These are phyloP conservation scores for Leucopsar rothschildi DNA, from an alignment of 2,113 vertebrate species.

Conservation along the genomic window DNA sequence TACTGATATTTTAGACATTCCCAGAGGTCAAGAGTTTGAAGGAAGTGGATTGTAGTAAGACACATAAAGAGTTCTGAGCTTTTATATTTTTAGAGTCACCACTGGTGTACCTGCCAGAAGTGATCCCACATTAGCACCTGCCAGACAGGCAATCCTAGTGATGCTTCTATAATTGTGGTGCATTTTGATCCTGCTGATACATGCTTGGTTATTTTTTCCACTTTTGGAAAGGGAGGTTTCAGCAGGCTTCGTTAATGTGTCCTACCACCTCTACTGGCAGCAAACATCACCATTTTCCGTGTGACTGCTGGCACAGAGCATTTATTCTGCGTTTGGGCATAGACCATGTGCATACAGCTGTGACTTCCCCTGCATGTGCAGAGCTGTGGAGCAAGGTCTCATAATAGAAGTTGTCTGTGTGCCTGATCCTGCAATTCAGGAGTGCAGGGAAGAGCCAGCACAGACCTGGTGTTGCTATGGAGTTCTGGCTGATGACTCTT, in stretches of 20 bases:
- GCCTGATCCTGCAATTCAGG: not conserved
- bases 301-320: not conserved
- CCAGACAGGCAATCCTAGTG: not conserved
- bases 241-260: not conserved
- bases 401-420: fast-evolving
- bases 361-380: fast-evolving
- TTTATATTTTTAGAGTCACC: not conserved
- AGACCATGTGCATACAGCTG: fast-evolving
- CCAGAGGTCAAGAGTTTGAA: not conserved
- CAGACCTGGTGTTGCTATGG: fast-evolving
- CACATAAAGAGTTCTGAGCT: not conserved
- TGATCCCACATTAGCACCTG: not conserved
- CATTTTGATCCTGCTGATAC: not conserved
- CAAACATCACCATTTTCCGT: not conserved
- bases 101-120: not conserved
- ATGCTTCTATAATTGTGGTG: not conserved
- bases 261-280: not conserved
- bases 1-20: not conserved
- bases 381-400: not conserved
- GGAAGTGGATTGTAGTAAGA: not conserved
- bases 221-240: not conserved
- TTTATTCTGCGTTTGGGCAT: not conserved
- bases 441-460: not conserved
- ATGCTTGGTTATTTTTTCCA: not conserved
- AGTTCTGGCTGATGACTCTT: not conserved